Percentiles rank a stretch among this genome's conserved stretches.
These are phyloP conservation scores for Brotula barbata DNA, from an alignment of 2,797 vertebrate species.

Conservation along the genomic window DNA sequence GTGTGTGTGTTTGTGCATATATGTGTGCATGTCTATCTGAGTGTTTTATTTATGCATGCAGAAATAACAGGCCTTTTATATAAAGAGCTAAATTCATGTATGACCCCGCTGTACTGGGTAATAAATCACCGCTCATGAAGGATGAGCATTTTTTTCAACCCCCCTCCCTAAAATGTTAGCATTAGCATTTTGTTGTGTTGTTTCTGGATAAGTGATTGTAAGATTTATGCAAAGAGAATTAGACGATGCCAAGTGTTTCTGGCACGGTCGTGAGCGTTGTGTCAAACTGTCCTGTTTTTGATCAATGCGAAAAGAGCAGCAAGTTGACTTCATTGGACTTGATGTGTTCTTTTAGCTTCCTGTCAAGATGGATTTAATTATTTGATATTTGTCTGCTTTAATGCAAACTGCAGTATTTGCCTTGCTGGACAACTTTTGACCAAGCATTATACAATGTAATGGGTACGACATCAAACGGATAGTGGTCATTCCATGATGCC, in stretches of 20 bases:
- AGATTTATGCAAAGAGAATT: slow-evolving; percentile 74
- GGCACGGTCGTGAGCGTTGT: slow-evolving; percentile 59
- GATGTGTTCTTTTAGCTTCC: slow-evolving; percentile 63
- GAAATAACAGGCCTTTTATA: slow-evolving; percentile 75
- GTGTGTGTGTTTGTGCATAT: slow-evolving; percentile 20
- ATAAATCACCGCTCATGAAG: slow-evolving; percentile 76
- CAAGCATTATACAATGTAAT: slow-evolving; percentile 22
- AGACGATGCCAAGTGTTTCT: slow-evolving; percentile 68
- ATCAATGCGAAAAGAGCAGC: slow-evolving; percentile 65
- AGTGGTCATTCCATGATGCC: too few relatives aligned
- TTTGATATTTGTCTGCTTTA: slow-evolving; percentile 45
- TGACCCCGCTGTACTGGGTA: slow-evolving; percentile 71
- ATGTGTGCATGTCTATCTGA: slow-evolving; percentile 35
- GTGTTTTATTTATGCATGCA: slow-evolving; percentile 79
- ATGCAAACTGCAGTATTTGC: slow-evolving; percentile 43
- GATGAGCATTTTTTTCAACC: slow-evolving; percentile 44
- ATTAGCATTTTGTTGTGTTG: slow-evolving; percentile 77
- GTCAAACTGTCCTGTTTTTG: slow-evolving; percentile 61
- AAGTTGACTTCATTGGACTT: slow-evolving; percentile 57
- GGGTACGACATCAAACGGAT: slow-evolving; percentile 19
- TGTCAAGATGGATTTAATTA: slow-evolving; percentile 62
- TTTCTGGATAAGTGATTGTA: slow-evolving; percentile 62
- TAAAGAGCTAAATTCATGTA: slow-evolving; percentile 76
- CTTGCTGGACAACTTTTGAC: slow-evolving; percentile 26
- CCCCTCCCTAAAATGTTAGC: slow-evolving; percentile 71